Base-by-base conservation (phyloP, 2,888 invertebrate genomes). In the Emesis furor region DNA sequence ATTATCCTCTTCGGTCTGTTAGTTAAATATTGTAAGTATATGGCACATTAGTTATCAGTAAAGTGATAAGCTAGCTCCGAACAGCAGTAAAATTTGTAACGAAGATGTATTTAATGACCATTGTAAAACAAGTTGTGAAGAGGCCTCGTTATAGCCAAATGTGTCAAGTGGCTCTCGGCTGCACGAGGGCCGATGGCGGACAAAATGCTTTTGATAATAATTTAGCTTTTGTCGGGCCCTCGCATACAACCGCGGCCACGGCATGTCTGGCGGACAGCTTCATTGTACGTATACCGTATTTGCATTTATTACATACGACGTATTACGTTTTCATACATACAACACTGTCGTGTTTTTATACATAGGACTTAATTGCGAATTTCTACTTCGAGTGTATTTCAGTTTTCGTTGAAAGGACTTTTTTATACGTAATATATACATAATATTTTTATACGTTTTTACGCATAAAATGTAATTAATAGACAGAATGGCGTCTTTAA, bases 151-250 rank as follows among this genome's bases (percentile, higher is more conserved):
- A 79, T 76, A 59, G 65, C 39, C 71, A 81, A 85, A 86, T 76
- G 78, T 84, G 85, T 85, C 83, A 82, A 86, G 85, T 65, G 73
- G 14, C 79, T 37, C 82, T 85, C 82, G 42, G 83, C 73, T 65
- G 62, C 67, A 59, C 76, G 76, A 73, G 73, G 76, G 51, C 80
- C 17, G 76, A 71, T 46, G 55, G 42, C 65, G 35, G 35, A 65
- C 65, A 65, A 76, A 76, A 76, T 37, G 76, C 69, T 69, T 76
- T 69, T 69, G 55, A 76, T 76, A 51, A 75, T 69, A 69, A 65
- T 35, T 55, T 68, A 51, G 68, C 55, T 69, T 69, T 69, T 69
- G 69, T 76, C 55, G 55, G 10, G 5, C 39, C 39, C 2, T 35
- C 35, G 3, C 35, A 35, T 6, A 35, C 35, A 6, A 24, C 32